phyloP scores from a whole-genome alignment of 2,113 vertebrate genomes.

The Naja naja region DNA sequence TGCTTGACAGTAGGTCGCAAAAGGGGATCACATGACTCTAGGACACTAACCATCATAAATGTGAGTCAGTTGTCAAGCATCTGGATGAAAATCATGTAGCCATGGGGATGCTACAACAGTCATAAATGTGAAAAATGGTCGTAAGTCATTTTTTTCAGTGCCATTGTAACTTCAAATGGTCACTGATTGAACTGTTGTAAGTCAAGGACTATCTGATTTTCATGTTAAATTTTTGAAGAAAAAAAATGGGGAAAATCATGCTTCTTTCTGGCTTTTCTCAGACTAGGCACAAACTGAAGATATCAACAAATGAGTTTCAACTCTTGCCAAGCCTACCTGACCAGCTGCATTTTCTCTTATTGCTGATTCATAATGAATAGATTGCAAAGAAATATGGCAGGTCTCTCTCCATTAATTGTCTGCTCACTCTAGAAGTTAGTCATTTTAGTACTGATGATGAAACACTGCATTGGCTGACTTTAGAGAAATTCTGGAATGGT shows the following conservation, averaged over 20 bases:
- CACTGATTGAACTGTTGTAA: too few relatives aligned
- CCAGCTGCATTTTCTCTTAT: neutral
- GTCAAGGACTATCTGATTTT: neutral
- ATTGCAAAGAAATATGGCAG: neutral
- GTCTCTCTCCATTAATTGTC: neutral
- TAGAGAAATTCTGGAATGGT: neutral
- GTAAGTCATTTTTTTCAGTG: too few relatives aligned
- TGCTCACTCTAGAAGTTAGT: neutral
- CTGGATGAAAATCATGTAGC: too few relatives aligned
- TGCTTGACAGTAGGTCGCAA: too few relatives aligned
- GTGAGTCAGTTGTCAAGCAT: too few relatives aligned
- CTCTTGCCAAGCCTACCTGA: neutral
- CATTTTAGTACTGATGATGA: neutral
- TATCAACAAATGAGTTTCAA: neutral
- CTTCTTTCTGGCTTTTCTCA: neutral
- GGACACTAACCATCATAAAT: too few relatives aligned
- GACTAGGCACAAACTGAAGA: neutral
- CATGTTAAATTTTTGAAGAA: too few relatives aligned
- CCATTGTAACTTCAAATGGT: too few relatives aligned
- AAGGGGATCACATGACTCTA: too few relatives aligned
- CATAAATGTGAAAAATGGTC: too few relatives aligned
- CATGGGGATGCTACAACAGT: too few relatives aligned
- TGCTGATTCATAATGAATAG: neutral
- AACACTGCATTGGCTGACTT: neutral
- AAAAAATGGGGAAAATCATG: neutral